Evolutionary conservation across 30 jellyfish, hydroid and myxozoan genomes (phyloP).

Genomic region (Catostylus mosaicus): DNA sequence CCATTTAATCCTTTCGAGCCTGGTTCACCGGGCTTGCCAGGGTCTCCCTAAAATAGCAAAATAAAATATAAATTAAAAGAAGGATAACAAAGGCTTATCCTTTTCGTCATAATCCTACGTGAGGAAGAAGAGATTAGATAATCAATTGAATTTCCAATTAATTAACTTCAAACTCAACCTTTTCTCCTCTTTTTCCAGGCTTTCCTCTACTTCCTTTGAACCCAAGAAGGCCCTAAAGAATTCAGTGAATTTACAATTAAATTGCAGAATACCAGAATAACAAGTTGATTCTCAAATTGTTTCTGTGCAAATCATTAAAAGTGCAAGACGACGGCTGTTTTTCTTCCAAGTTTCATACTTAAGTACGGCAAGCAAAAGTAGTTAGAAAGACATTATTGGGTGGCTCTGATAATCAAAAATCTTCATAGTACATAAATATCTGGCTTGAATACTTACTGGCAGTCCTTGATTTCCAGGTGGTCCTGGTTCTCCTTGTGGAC

Average conservation of each 20-base stretch:
- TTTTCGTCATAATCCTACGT: not conserved
- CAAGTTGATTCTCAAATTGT: too few relatives aligned
- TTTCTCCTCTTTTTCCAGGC: constrained; percentile 19
- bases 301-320: too few relatives aligned
- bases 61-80: not conserved
- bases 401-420: too few relatives aligned
- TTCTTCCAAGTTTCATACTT: too few relatives aligned
- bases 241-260: too few relatives aligned
- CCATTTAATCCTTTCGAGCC: constrained; percentile 7
- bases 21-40: constrained; percentile 31
- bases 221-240: constrained; percentile 2
- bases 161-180: not conserved
- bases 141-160: not conserved
- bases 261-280: too few relatives aligned
- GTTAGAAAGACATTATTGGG: too few relatives aligned
- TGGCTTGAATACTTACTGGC: not conserved
- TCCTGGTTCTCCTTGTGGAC: constrained; percentile 46
- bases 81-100: not conserved
- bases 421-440: too few relatives aligned
- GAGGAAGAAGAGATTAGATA: not conserved
- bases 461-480: constrained; percentile 1
- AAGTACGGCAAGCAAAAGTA: too few relatives aligned
- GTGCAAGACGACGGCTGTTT: too few relatives aligned
- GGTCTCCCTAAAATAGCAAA: constrained; percentile 53
- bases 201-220: not conserved